phyloP scores from a whole-genome alignment of 2,888 invertebrate species.

The Coremacera marginata region DNA sequence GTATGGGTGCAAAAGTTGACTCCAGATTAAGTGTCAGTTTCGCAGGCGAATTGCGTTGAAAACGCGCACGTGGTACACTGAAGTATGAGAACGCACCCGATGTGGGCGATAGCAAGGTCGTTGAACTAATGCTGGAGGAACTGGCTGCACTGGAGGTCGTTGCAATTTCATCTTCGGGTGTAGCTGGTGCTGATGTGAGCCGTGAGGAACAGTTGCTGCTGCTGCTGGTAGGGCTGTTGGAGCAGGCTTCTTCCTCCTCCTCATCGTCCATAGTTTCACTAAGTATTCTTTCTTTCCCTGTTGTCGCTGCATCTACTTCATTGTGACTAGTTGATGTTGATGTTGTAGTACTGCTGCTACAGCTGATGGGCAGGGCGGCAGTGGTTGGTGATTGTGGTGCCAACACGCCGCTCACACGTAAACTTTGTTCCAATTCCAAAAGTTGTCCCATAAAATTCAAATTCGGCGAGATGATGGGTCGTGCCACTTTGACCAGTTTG shows the following conservation, averaged over 20 bases:
- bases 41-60: conserved; percentile 63
- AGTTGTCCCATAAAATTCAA: conserved; percentile 94
- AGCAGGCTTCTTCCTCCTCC: conserved; percentile 48
- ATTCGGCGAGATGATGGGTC: conserved; percentile 94
- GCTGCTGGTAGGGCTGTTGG: conserved; percentile 50
- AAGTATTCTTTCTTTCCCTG: not conserved
- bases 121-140: conserved; percentile 6
- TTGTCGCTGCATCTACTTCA: conserved; percentile 20
- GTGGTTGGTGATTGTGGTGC: conserved; percentile 56
- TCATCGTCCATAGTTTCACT: conserved; percentile 27
- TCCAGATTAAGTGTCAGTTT: conserved; percentile 62
- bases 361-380: conserved; percentile 43
- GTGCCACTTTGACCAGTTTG: conserved; percentile 84
- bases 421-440: conserved; percentile 82
- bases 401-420: conserved; percentile 70
- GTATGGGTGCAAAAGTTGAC: conserved; percentile 59
- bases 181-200: conserved; percentile 62
- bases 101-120: conserved; percentile 46
- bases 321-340: conserved; percentile 23
- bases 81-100: conserved; percentile 45
- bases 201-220: conserved; percentile 62
- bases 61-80: conserved; percentile 53
- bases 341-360: too few relatives aligned
- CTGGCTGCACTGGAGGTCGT: conserved; percentile 24
- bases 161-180: conserved; percentile 57